Percentiles rank a stretch among this genome's conserved stretches.
These are phyloP conservation scores for Drosophila pegasa DNA, from an alignment of 2,888 invertebrate genomes.

Conservation along the genomic window DNA sequence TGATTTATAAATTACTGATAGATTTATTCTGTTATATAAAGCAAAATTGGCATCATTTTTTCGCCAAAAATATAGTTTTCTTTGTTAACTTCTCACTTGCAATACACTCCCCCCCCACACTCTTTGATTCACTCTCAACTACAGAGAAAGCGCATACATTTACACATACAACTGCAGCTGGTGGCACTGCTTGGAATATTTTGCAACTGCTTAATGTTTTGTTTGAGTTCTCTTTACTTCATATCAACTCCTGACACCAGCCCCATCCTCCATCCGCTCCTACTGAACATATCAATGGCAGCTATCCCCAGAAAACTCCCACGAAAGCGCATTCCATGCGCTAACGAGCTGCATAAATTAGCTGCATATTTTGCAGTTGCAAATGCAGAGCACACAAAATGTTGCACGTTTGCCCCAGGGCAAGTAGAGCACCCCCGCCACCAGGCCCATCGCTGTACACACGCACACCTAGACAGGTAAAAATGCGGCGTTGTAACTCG, in stretches of 20 bases:
- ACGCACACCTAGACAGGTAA: slow-evolving; percentile 27
- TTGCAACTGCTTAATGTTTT: slow-evolving; percentile 1
- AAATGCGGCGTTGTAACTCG: slow-evolving; percentile 42
- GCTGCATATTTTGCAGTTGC: slow-evolving; percentile 48
- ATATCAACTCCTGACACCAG: slow-evolving; percentile 1
- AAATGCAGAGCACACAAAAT: slow-evolving; percentile 66
- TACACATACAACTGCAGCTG: not conserved
- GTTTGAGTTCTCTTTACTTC: slow-evolving; percentile 3
- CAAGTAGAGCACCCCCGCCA: not conserved
- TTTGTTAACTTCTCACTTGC: not conserved
- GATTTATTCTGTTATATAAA: not conserved
- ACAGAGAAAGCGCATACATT: not conserved
- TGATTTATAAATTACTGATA: not conserved
- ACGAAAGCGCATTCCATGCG: slow-evolving; percentile 26
- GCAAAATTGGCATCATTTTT: not conserved
- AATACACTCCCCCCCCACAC: not conserved
- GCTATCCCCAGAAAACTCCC: slow-evolving; percentile 15
- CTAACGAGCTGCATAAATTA: slow-evolving; percentile 60
- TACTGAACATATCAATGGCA: slow-evolving; percentile 8
- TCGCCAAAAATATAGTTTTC: not conserved
- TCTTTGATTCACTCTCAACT: not conserved
- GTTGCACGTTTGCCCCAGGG: slow-evolving; percentile 53
- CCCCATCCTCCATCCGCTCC: too few relatives aligned
- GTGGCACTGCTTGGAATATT: slow-evolving; percentile 11
- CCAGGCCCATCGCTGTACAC: not conserved